Evolutionary conservation across 2,888 invertebrate genomes (phyloP), one percentile per base, ranked within the genome.

Genomic region (Latrodectus elegans): DNA sequence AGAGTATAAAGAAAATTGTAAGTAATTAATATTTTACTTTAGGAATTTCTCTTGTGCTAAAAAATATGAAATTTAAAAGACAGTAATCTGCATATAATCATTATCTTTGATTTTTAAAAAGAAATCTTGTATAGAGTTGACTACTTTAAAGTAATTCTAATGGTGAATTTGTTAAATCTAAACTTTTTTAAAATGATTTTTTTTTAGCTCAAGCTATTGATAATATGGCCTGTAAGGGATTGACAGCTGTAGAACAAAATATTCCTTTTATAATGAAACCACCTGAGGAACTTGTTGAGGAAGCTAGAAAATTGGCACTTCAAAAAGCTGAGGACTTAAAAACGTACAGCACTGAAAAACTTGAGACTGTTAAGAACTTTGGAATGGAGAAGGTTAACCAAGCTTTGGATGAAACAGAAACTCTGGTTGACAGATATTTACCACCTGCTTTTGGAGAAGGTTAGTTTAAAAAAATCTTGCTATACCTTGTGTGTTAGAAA

Each of bases 401-500:
- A 52, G 83, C 80, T 26, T n/a, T 88, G 12, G 64, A 53, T 79
- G 79, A 70, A 67, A 88, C 88, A 22, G 88, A 88, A 76, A 70
- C 10, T 9, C 51, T 84, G 11, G 84, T 88, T 14, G 88, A 88
- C 52, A 70, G 64, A 65, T 84, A 80, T 26, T 60, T 88, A 12
- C 88, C 88, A 10, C 84, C 88, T 12, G 72, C 84, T 14, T 79
- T 80, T 72, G 88, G 84, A n/a, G 88, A 88, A 79, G 76, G 88
- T 84, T 70, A 49, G 11, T 55, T 64, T 26, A 22, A 49, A 9
- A 26, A 11, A 8, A 14, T 55, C 53, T 73, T 10, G 9, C 11
- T 26, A 55, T 52, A 6, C 38, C 3, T 38, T 38, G 38, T 6
- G 6, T 22, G 14, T 60, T 22, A 26, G 49, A 4, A 49, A 10